A percentile compares a stretch with the other conserved stretches of the same genome.
phyloP scores from a whole-genome alignment of 2,888 invertebrate species.

The Nephrotoma guestfalica region DNA sequence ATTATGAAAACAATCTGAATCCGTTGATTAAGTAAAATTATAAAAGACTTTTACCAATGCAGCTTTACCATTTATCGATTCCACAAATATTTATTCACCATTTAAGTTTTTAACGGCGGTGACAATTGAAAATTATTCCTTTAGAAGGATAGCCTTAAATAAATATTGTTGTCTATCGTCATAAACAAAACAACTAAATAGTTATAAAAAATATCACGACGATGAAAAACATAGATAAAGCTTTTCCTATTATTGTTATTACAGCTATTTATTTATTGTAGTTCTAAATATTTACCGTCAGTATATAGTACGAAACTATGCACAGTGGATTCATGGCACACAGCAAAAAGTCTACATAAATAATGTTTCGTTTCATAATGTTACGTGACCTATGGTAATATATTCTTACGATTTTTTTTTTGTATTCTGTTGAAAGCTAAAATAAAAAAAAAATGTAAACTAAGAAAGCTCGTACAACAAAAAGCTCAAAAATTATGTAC shows the following conservation, averaged over 20 bases:
- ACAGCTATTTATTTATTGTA: not conserved
- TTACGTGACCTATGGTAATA: conserved; percentile 4
- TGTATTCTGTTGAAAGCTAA: not conserved
- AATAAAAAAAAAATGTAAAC: not conserved
- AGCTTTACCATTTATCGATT: not conserved
- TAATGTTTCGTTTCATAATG: not conserved
- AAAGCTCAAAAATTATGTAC: not conserved
- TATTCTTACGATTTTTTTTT: not conserved
- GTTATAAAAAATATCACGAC: not conserved
- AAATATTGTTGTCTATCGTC: not conserved
- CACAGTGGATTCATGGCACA: not conserved
- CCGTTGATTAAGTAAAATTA: too few relatives aligned
- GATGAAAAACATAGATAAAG: not conserved
- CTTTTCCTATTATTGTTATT: not conserved
- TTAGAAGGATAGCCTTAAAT: not conserved
- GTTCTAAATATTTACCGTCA: not conserved
- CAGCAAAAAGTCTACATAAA: not conserved
- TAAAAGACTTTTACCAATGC: too few relatives aligned
- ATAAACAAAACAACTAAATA: not conserved
- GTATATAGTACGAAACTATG: not conserved
- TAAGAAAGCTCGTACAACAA: not conserved
- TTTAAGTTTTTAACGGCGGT: not conserved
- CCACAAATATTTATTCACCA: not conserved
- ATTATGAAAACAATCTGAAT: too few relatives aligned
- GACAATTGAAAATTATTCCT: not conserved